These are phyloP conservation scores for Callinectes sapidus DNA, from an alignment of 2,888 invertebrate genomes.

Conservation along the genomic window DNA sequence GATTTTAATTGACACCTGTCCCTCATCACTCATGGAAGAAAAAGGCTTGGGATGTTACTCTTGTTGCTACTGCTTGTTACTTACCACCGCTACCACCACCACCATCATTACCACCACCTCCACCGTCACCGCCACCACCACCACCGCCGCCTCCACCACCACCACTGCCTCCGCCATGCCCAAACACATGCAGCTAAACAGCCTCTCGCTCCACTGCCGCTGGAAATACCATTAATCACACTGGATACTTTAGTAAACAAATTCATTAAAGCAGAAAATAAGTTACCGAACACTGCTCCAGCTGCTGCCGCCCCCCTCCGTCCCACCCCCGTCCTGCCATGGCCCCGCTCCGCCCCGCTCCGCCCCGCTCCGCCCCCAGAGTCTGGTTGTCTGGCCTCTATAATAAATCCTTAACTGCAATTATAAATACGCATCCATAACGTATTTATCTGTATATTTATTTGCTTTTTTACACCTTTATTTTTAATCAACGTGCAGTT, in stretches of 20 bases:
- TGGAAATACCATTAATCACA: background rate
- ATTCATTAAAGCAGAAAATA: slow-evolving; percentile 20
- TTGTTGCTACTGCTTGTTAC: too few species aligned
- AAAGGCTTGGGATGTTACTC: background rate
- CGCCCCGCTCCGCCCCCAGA: background rate
- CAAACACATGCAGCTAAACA: background rate
- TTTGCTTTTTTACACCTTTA: background rate
- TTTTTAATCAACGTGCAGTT: slow-evolving; percentile 14
- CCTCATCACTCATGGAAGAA: background rate
- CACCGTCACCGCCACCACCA: background rate
- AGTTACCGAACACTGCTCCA: background rate
- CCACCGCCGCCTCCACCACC: background rate
- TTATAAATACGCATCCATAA: background rate
- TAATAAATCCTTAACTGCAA: background rate
- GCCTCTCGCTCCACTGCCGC: background rate
- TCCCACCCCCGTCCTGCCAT: background rate
- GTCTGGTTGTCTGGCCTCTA: background rate
- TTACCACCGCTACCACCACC: background rate
- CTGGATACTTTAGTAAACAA: background rate
- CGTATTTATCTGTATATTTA: slow-evolving; percentile 16
- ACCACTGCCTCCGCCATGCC: background rate
- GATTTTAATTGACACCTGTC: background rate
- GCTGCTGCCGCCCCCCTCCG: background rate
- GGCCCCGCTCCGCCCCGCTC: background rate
- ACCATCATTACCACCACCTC: background rate